Evolutionary conservation across 1,140 invertebrate genomes (phyloP).

Genomic region (Harpegnathos saltator): DNA sequence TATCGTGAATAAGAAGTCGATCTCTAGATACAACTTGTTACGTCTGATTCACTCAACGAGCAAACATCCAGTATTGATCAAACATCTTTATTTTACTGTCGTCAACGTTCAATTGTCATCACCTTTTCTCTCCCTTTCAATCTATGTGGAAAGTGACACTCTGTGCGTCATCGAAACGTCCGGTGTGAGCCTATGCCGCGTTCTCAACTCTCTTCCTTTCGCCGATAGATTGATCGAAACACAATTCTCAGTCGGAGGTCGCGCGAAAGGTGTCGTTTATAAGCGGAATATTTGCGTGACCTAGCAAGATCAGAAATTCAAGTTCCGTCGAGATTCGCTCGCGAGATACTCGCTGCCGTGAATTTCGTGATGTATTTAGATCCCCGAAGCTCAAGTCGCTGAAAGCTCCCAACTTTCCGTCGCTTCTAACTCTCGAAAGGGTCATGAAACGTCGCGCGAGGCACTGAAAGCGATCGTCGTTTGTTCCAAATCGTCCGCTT

Average conservation of each 20-base stretch:
- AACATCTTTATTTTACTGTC: too few relatives aligned
- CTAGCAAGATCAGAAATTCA: neutral
- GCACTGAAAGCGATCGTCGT: neutral
- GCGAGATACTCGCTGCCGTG: neutral
- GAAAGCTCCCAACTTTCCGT: neutral
- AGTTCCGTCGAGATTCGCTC: neutral
- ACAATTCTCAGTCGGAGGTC: neutral
- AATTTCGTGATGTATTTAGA: slow-evolving; percentile 8
- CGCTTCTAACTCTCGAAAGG: neutral
- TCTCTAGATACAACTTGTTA: too few relatives aligned
- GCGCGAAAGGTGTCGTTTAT: too few relatives aligned
- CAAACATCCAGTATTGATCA: too few relatives aligned
- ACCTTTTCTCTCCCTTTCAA: too few relatives aligned
- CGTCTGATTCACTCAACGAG: too few relatives aligned
- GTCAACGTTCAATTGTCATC: too few relatives aligned
- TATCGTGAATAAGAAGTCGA: too few relatives aligned
- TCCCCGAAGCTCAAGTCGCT: neutral
- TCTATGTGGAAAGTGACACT: too few relatives aligned
- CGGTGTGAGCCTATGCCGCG: too few relatives aligned
- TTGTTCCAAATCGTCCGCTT: slow-evolving; percentile 4
- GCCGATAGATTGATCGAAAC: neutral
- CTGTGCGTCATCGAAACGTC: too few relatives aligned
- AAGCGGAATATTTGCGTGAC: neutral
- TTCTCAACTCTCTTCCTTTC: too few relatives aligned
- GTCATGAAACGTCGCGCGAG: neutral